A percentile compares a stretch with the other conserved stretches of the same genome.
These are phyloP conservation scores for Protobothrops flavoviridis DNA, from an alignment of 2,113 vertebrate species.

Conservation along the genomic window DNA sequence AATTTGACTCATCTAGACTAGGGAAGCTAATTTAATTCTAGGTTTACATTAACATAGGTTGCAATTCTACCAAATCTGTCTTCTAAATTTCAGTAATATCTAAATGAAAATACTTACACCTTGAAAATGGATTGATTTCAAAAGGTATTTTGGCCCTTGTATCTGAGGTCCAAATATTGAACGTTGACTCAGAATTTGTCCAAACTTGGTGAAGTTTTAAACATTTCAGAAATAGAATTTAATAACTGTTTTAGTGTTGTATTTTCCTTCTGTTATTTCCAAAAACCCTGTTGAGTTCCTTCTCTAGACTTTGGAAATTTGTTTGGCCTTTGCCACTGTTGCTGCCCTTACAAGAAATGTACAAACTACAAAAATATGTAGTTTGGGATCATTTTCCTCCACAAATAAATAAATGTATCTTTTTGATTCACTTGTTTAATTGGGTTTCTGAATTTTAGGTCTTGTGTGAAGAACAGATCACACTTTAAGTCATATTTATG, in stretches of 20 bases:
- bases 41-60: neutral
- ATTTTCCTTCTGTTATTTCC: neutral
- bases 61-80: neutral
- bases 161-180: neutral
- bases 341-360: no score
- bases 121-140: neutral
- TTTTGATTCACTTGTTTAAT: neutral
- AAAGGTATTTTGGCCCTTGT: neutral
- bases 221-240: neutral
- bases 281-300: neutral
- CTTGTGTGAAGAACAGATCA: neutral
- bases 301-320: neutral
- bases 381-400: neutral
- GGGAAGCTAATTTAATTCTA: neutral
- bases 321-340: neutral
- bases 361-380: neutral
- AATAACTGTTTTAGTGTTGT: neutral
- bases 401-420: neutral
- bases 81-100: neutral
- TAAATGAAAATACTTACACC: neutral
- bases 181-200: neutral
- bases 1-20: neutral
- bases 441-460: neutral
- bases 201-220: neutral
- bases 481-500: neutral